Base-by-base conservation (phyloP, 2,113 vertebrate species). In the Agelaius phoeniceus region DNA sequence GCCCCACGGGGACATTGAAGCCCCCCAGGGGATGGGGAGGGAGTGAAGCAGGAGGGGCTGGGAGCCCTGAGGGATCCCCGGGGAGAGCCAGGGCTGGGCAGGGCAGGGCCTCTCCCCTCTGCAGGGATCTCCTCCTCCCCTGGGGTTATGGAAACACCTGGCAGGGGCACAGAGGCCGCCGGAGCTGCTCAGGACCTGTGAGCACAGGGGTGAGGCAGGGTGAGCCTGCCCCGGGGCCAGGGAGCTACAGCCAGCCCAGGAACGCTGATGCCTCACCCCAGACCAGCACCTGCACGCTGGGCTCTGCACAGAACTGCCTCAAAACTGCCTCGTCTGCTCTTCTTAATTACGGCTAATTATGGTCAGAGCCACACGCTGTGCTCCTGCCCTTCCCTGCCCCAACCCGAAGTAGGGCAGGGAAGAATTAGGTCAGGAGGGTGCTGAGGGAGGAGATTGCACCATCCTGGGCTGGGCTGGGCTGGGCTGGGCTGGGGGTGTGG, bases 371-470 rank as follows among this genome's bases (percentile, higher is more conserved):
- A 68, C 77, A 72, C 11, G 55, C 67, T 4, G 26, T 3, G 75
- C 81, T 31, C 33, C 79, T 89, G 91, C 92, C 83, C 58, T 94
- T 86, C 84, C 84, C 73, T 90, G 76, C 72, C 92, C 89, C 68
- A 78, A 19, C 68, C 41, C 30, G 14, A 95, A 96, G 74, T 89
- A 74, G 94, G 92, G 76, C 87, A 87, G 0, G 3, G 81, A 72
- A 96, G 92, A 97, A 97, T 22, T 94, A 96, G 96, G 94, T 96
- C 96, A 96, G 87, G 69, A 87, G 72, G 80, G 28, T 74, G 87
- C 62, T 35, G 67, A 62, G 65, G 85, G 8, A 90, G 61, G 61
- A 78, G 78, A 59, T 89, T 66, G 83, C 90, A 89, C 44, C 94
- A 89, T 18, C 11, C 37, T 1, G 51, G 51, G 46, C 46, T 17